Base-by-base conservation (phyloP, 2,113 vertebrate species). In the Perognathus longimembris region DNA sequence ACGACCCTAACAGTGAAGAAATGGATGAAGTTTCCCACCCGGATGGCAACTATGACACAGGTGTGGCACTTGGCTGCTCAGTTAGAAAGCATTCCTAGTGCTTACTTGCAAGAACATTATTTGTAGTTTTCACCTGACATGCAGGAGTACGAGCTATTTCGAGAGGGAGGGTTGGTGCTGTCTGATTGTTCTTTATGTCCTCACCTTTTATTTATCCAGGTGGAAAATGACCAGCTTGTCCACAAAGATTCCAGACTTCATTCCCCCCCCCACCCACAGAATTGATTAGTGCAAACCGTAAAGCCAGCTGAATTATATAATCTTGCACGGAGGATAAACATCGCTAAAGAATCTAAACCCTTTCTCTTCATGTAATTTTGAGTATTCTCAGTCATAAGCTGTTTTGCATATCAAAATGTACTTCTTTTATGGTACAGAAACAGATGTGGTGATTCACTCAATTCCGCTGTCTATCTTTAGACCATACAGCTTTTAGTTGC, bases 31-130 rank as follows among this genome's bases (percentile, higher is more conserved):
- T 96, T 0, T 98, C 99, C 38, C 99, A 99, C 82, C 98, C 99
- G 69, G 99, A 98, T 92, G 99, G 99, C 89, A 99, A 99, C 97
- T 99, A 99, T 57, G 99, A 99, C 98, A 99, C 99, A 92, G 99
- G 99, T 99, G 97, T 81, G 77, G 30, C 75, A 67, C 30, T 34
- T 88, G 93, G 71, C 81, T 12, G 70, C 66, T 96, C 81, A 1
- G 79, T 89, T 36, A 54, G 74, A 54, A 22, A 50, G 28, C 63
- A 59, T 85, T 57, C 66, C 30, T 82, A 24, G 32, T 61, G 28
- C 20, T 77, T 17, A 54, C 8, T 57, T 84, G 34, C 0, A 79
- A 3, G 90, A 18, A 26, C 7, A 6, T 57, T 32, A 18, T 73
- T 79, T 71, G 8, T 73, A 9, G 12, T 83, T 89, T 89, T 75